Evolutionary conservation across 2,113 vertebrate genomes (phyloP).

Genomic region (Rafetus swinhoei): DNA sequence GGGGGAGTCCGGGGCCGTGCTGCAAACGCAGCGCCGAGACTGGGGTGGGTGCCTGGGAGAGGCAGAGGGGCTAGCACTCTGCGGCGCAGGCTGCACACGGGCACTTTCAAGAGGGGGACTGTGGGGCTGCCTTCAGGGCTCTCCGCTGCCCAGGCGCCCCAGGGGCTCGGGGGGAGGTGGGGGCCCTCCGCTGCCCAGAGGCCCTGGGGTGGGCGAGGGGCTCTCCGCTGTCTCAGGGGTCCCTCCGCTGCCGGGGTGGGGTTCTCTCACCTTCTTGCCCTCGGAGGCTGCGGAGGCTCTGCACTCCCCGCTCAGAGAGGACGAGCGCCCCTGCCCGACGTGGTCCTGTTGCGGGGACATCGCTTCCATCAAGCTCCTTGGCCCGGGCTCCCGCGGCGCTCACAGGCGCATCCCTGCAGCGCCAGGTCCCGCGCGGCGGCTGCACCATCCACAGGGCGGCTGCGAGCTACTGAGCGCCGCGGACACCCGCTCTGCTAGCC

Average conservation of each 20-base stretch:
- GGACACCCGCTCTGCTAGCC: not conserved
- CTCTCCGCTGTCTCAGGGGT: no score
- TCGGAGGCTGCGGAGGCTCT: slow-evolving; percentile 59
- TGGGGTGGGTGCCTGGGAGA: not conserved
- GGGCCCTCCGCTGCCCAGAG: not conserved
- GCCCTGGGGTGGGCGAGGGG: not conserved
- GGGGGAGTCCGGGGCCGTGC: not conserved
- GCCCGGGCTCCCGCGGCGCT: not conserved
- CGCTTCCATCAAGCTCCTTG: slow-evolving; percentile 75
- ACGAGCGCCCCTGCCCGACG: slow-evolving; percentile 77
- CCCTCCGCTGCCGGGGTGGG: not conserved
- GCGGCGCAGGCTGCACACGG: not conserved
- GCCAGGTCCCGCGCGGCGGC: no score
- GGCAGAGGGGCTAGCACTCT: not conserved
- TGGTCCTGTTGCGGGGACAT: slow-evolving; percentile 84
- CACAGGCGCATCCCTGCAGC: not conserved
- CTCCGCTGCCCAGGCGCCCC: not conserved
- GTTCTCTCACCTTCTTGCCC: slow-evolving; percentile 78
- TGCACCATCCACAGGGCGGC: not conserved
- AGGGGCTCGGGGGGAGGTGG: fast-evolving
- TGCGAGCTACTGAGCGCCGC: not conserved
- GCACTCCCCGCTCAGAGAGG: slow-evolving; percentile 77
- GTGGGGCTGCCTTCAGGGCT: not conserved
- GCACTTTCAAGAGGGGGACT: not conserved
- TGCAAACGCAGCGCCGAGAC: not conserved